Conservation (phyloP, 2,888 invertebrate genomes). For the Mesochorus sp. region DNA sequence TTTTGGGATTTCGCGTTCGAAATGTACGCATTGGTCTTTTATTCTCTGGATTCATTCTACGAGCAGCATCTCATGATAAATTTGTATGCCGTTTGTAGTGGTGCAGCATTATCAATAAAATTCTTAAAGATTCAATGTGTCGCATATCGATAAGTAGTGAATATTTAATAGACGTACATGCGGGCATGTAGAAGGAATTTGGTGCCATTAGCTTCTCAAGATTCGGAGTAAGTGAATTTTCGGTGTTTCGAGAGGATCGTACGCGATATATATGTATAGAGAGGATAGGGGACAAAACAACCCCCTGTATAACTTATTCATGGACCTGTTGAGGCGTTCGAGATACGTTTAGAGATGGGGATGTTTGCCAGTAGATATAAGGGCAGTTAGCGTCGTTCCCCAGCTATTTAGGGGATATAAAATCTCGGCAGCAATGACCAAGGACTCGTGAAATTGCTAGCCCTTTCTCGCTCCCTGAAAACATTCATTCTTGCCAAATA, state of each 20-base stretch:
- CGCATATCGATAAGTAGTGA: background rate
- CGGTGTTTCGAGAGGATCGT: slow-evolving; percentile 44
- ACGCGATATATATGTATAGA: background rate
- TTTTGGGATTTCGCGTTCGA: too few relatives aligned
- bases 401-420: slow-evolving; percentile 72
- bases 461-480: slow-evolving; percentile 39
- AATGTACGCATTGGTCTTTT: too few relatives aligned
- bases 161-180: slow-evolving; percentile 19
- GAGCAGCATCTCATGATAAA: too few relatives aligned
- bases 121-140: background rate
- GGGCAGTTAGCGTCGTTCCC: slow-evolving; percentile 77
- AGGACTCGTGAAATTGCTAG: slow-evolving; percentile 80
- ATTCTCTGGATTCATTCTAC: too few relatives aligned
- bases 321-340: slow-evolving; percentile 81
- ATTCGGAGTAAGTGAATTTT: slow-evolving; percentile 49
- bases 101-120: background rate
- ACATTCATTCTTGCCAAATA: slow-evolving; percentile 26
- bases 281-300: slow-evolving; percentile 49
- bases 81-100: too few relatives aligned
- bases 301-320: slow-evolving; percentile 80
- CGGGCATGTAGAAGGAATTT: slow-evolving; percentile 39
- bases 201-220: slow-evolving; percentile 41
- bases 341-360: slow-evolving; percentile 78
- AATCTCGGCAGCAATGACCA: slow-evolving; percentile 79
- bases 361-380: slow-evolving; percentile 73